These are phyloP conservation scores for Sebastes jordani DNA, from an alignment of 2,797 vertebrate species.

Conservation along the genomic window DNA sequence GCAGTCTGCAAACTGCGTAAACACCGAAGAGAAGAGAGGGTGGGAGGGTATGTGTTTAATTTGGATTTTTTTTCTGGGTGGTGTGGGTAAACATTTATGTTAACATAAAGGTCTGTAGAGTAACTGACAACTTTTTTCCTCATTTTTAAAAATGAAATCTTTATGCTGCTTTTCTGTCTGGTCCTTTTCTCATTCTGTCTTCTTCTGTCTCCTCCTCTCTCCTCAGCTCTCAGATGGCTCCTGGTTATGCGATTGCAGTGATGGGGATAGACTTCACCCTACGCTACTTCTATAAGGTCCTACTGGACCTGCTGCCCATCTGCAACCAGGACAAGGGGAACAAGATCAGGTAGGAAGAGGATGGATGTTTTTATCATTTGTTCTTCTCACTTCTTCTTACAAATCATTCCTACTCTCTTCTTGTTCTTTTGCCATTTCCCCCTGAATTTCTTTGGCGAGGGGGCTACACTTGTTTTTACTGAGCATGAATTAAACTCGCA, in stretches of 20 bases:
- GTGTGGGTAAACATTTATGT: slow-evolving; percentile 4
- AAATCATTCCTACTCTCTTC: background rate
- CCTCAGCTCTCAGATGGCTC: slow-evolving; percentile 88
- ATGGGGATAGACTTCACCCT: slow-evolving; percentile 99
- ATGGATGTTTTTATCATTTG: background rate
- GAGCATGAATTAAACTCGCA: slow-evolving; percentile 15
- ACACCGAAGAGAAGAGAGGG: background rate
- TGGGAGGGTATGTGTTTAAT: background rate
- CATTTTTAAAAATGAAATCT: background rate
- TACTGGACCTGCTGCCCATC: slow-evolving; percentile 94
- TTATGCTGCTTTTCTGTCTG: background rate
- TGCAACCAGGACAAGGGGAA: slow-evolving; percentile 98
- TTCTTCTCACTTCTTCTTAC: background rate
- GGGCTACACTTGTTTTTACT: background rate
- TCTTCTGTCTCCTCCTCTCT: background rate
- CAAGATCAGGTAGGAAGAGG: slow-evolving; percentile 89
- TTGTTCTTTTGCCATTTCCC: background rate
- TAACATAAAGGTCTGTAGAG: background rate
- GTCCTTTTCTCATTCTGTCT: background rate
- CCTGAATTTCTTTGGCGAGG: background rate
- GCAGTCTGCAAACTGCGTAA: slow-evolving; percentile 16
- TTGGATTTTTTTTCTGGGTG: background rate
- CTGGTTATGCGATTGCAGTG: slow-evolving; percentile 93
- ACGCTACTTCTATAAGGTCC: slow-evolving; percentile 97
- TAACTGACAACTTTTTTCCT: background rate